A percentile compares a stretch with the other conserved stretches of the same genome.
Conservation (phyloP, 2,888 invertebrate genomes). For the Chydorus sphaericus region DNA sequence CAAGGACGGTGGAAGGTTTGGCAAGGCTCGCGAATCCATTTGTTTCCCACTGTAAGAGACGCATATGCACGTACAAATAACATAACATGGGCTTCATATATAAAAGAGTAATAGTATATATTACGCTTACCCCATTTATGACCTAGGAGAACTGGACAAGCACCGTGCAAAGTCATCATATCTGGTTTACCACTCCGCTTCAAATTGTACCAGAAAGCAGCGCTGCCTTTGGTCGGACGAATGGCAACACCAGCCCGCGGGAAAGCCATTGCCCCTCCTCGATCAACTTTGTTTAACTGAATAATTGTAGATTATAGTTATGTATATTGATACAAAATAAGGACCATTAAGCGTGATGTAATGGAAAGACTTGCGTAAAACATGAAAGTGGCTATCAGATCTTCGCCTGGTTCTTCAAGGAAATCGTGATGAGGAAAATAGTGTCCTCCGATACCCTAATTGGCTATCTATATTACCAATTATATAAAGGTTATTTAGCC, state of each 20-base stretch:
- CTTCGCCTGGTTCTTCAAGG: conserved; percentile 19
- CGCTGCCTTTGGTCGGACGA: conserved; percentile 26
- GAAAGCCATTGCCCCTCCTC: conserved; percentile 26
- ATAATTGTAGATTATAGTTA: too few relatives aligned
- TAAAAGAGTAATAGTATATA: neutral
- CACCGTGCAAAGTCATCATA: conserved; percentile 32
- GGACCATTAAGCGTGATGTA: too few relatives aligned
- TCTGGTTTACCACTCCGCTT: conserved; percentile 29
- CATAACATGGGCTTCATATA: neutral
- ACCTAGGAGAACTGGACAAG: conserved; percentile 34
- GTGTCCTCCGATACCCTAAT: conserved; percentile 34
- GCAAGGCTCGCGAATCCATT: conserved; percentile 36
- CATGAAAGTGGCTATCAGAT: conserved; percentile 24
- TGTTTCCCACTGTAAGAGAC: conserved; percentile 28
- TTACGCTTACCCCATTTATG: conserved; percentile 29
- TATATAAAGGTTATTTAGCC: too few relatives aligned
- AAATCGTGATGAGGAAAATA: conserved; percentile 30
- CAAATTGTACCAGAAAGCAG: conserved; percentile 34
- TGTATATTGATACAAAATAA: too few relatives aligned
- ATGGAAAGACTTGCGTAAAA: conserved; percentile 23
- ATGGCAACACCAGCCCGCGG: conserved; percentile 24
- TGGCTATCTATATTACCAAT: conserved; percentile 26
- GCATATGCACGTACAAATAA: too few relatives aligned
- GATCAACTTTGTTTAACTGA: conserved; percentile 21
- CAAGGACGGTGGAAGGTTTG: conserved; percentile 27